Base-by-base conservation (phyloP, 1,140 invertebrate species). In the Dendroctonus valens region DNA sequence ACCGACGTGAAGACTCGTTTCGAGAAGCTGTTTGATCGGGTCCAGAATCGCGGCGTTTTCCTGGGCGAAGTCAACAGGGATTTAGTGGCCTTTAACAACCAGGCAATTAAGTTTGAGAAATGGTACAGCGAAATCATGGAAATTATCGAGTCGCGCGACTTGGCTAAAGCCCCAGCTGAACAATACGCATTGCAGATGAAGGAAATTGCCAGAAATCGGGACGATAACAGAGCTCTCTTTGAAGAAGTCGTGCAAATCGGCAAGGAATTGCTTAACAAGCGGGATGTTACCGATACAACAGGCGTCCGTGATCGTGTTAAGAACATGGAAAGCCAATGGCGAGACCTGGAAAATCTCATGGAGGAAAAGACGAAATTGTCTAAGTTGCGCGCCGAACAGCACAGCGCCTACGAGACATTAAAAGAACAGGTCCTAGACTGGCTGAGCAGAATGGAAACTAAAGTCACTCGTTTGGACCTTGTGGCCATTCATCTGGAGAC, bases 401-500 rank as follows among this genome's bases (percentile, higher is more conserved):
- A 91, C 26, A 85, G 85, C 63, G 89, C 92, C 15, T 97, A 96
- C 75, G 94, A 97, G 73, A 85, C 86, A 12, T 81, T 95, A 6
- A 87, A 91, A 68, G 87, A 90, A 68, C 89, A 95, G 76, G 91
- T 97, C 0, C 75, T 91, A 2, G 88, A 90, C 42, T 97, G 95
- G 94, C 82, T 98, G 9, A 87, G 83, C 9, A 84, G 80, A 6
- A 94, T 91, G 70, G 95, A 98, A 76, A 85, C 80, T 26, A 85
- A 85, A 72, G 83, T 92, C 0, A 80, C 83, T 75, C 83, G 85
- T 38, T 79, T 96, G 11, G 86, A 92, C 61, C 88, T 91, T 0
- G 91, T 96, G 0, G 93, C 93, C 7, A 84, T 97, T 11, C 92
- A 97, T 76, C 79, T 94, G 64, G 93, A 96, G 49, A 87, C 88